Percentiles rank a stretch among this genome's conserved stretches.
Conservation (phyloP, 2,113 vertebrate species). For the Plotosus lineatus region DNA sequence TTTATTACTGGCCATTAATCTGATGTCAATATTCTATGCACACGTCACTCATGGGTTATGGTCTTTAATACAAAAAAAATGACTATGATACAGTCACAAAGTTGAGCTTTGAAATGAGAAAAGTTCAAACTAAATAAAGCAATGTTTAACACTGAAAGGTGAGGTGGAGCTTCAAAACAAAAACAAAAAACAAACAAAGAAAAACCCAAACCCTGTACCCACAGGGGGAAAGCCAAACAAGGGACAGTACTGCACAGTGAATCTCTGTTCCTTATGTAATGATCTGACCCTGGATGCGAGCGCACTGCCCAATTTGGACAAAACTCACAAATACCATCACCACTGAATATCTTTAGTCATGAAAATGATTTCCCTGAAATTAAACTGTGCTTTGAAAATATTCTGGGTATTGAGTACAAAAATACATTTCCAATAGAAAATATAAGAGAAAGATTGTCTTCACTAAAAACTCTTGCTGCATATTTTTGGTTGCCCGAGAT, state of each 20-base stretch:
- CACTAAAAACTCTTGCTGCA: conserved; percentile 37
- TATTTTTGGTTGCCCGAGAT: conserved; percentile 19
- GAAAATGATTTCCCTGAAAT: conserved; percentile 56
- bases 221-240: not conserved
- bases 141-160: conserved; percentile 48
- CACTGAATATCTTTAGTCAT: not conserved
- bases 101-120: conserved; percentile 30
- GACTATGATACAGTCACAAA: conserved; percentile 34
- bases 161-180: not conserved
- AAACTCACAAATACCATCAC: not conserved
- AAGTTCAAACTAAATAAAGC: conserved; percentile 27
- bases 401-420: conserved; percentile 66
- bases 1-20: not conserved
- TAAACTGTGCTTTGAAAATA: conserved; percentile 62
- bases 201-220: not conserved
- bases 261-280: not conserved
- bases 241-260: not conserved
- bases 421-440: conserved; percentile 71
- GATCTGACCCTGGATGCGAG: not conserved
- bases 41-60: not conserved
- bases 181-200: not conserved
- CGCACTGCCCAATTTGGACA: not conserved
- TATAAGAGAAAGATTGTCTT: conserved; percentile 65
- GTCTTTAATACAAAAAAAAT: conserved; percentile 42
- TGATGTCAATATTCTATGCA: not conserved